phyloP scores from a whole-genome alignment of 1,140 invertebrate species.

The Lasioglossum albipes region DNA sequence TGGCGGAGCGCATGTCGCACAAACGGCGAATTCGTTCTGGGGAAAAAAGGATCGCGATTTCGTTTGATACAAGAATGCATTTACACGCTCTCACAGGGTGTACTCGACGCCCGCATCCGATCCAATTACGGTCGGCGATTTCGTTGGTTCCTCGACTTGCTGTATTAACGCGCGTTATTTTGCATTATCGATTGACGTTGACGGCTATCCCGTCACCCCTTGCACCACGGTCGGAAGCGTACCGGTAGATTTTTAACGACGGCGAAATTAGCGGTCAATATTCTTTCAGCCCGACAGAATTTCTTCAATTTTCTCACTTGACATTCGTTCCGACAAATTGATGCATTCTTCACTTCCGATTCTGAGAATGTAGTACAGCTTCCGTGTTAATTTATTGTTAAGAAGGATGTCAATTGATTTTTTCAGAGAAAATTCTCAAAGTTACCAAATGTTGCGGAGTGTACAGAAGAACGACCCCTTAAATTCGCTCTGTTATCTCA shows the following conservation, averaged over 20 bases:
- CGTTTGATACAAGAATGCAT: constrained; percentile 2
- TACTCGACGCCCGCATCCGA: background rate
- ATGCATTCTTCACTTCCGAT: too few relatives aligned
- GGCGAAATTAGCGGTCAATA: too few relatives aligned
- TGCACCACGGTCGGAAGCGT: background rate
- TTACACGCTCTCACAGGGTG: background rate
- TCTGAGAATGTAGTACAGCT: too few relatives aligned
- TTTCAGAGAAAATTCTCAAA: too few relatives aligned
- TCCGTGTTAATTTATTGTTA: too few relatives aligned
- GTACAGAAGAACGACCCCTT: too few relatives aligned
- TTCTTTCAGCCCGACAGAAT: too few relatives aligned
- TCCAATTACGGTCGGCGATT: constrained; percentile 33
- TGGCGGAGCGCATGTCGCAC: background rate
- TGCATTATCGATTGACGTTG: constrained; percentile 23
- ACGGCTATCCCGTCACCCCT: background rate
- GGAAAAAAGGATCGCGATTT: constrained; percentile 5
- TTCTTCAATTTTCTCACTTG: too few relatives aligned
- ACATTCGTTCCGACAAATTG: too few relatives aligned
- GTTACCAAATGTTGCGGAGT: too few relatives aligned
- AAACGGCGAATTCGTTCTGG: background rate
- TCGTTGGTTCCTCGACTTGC: constrained; percentile 16
- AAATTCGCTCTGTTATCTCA: too few relatives aligned
- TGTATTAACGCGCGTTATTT: constrained; percentile 31
- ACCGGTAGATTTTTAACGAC: background rate
- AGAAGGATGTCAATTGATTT: too few relatives aligned